Percentiles rank a stretch among this genome's conserved stretches.
These are phyloP conservation scores for Perithous albicinctus DNA, from an alignment of 2,888 invertebrate species.

Conservation along the genomic window DNA sequence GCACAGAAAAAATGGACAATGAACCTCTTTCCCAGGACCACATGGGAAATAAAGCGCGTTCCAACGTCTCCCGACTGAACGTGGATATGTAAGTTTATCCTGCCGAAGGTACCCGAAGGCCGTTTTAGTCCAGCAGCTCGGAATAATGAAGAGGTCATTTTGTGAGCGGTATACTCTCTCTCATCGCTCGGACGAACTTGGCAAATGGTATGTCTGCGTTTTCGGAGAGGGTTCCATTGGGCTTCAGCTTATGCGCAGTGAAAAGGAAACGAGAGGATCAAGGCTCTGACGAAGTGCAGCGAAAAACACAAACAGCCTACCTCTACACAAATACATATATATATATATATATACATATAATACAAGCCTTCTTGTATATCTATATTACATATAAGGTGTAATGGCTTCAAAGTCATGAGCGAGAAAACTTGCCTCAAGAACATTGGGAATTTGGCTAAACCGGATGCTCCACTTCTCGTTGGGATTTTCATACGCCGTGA, in stretches of 20 bases:
- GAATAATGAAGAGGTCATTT: constrained; percentile 74
- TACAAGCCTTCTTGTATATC: no score
- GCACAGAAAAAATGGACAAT: constrained; percentile 56
- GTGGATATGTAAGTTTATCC: constrained; percentile 61
- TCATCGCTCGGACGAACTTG: constrained; percentile 53
- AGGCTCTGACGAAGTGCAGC: constrained; percentile 49
- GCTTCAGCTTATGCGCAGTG: constrained; percentile 63
- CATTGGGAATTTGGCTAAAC: constrained; percentile 16
- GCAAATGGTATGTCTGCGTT: constrained; percentile 55
- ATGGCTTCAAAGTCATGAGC: constrained; percentile 25
- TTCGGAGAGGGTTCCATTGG: constrained; percentile 33
- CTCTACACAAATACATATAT: constrained; percentile 4
- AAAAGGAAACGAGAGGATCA: constrained; percentile 59
- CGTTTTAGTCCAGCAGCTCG: constrained; percentile 68
- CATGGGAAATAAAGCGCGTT: constrained; percentile 44
- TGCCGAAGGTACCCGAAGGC: constrained; percentile 57
- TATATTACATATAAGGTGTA: background rate
- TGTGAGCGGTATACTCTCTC: constrained; percentile 50
- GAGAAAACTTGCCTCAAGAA: constrained; percentile 19
- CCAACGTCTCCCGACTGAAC: constrained; percentile 34
- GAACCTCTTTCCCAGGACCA: constrained; percentile 39
- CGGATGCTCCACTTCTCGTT: background rate
- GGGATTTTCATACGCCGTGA: constrained; percentile 28
- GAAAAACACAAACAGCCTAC: constrained; percentile 21
- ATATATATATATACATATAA: background rate